Percentiles rank a stretch among this genome's conserved stretches.
Conservation (phyloP, 2,113 vertebrate species). For the Chiloscyllium plagiosum region DNA sequence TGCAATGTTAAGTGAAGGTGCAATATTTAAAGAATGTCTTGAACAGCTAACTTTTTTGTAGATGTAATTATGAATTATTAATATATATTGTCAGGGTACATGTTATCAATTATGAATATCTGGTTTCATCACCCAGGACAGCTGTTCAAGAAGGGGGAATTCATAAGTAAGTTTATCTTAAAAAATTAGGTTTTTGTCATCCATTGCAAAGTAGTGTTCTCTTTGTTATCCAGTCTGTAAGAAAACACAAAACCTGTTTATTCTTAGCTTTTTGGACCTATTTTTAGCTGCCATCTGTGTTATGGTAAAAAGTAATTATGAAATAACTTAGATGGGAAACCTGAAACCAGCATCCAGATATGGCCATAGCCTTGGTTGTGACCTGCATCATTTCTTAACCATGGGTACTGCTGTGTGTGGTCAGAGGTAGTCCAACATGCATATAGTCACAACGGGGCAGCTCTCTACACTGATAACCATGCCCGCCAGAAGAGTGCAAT, state of each 20-base stretch:
- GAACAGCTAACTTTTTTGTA: constrained; percentile 48
- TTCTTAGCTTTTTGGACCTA: constrained; percentile 2
- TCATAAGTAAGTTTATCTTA: not conserved
- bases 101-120: constrained; percentile 64
- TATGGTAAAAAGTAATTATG: constrained; percentile 4
- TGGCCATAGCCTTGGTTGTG: not conserved
- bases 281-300: not conserved
- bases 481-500: not conserved
- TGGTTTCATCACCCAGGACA: constrained; percentile 53
- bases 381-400: not conserved
- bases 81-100: constrained; percentile 61
- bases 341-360: not conserved
- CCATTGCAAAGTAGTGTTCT: not conserved
- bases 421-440: not conserved
- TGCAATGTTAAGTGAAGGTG: constrained; percentile 45
- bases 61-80: constrained; percentile 67
- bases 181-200: not conserved
- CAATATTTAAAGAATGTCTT: constrained; percentile 51
- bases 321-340: not conserved
- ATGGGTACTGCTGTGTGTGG: not conserved
- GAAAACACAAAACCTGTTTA: not conserved
- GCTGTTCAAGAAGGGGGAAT: constrained; percentile 52
- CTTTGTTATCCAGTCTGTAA: not conserved
- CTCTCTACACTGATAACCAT: constrained; percentile 15
- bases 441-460: not conserved